These are phyloP conservation scores for Corydoras maculifer DNA, from an alignment of 2,113 vertebrate genomes.

Conservation along the genomic window DNA sequence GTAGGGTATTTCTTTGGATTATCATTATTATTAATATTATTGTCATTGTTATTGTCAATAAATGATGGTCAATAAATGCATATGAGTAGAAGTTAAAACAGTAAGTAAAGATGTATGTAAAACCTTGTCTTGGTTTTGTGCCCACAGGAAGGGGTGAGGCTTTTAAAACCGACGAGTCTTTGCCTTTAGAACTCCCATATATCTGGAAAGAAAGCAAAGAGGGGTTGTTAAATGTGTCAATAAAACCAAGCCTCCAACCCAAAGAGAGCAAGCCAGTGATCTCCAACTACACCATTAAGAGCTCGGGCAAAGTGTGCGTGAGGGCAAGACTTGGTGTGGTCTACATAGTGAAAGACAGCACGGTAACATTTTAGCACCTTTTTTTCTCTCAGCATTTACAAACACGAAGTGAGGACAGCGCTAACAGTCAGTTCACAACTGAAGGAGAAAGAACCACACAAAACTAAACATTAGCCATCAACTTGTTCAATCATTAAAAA, in stretches of 20 bases:
- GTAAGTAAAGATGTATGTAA: not conserved
- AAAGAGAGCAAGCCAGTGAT: slow-evolving; percentile 36
- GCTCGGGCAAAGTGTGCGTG: slow-evolving; percentile 61
- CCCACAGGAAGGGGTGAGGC: slow-evolving; percentile 26
- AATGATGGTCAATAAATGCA: too few relatives aligned
- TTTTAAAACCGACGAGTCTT: not conserved
- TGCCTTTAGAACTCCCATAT: not conserved
- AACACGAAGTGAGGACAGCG: not conserved
- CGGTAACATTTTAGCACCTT: not conserved
- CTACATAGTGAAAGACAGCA: slow-evolving; percentile 52
- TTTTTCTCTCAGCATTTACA: slow-evolving; percentile 12
- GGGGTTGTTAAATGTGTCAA: not conserved
- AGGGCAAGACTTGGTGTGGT: slow-evolving; percentile 69
- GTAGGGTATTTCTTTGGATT: too few relatives aligned
- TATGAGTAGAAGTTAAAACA: not conserved
- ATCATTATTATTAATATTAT: too few relatives aligned
- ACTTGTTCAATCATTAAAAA: too few relatives aligned
- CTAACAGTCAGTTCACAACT: slow-evolving; percentile 18
- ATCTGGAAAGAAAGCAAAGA: not conserved
- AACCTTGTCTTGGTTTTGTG: not conserved
- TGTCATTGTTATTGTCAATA: too few relatives aligned
- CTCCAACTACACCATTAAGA: slow-evolving; percentile 62
- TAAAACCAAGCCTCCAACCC: slow-evolving; percentile 42
- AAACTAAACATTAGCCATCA: not conserved
- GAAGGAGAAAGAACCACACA: not conserved